Evolutionary conservation across 2,888 invertebrate species (phyloP), one percentile per base, ranked within the genome.

Genomic region (Ichneumon xanthorius): DNA sequence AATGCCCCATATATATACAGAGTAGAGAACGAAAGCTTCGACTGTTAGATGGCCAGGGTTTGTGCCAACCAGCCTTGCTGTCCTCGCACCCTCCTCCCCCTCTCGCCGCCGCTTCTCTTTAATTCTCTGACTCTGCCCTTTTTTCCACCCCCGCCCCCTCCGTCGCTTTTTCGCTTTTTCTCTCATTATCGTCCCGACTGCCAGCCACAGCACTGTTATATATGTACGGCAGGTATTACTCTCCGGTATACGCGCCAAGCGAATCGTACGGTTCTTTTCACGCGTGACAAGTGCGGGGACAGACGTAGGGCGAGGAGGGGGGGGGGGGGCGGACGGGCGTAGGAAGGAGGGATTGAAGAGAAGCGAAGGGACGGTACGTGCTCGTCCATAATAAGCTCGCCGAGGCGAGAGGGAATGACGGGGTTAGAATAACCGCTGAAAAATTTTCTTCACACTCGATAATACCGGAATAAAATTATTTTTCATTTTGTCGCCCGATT

Each of bases 181-280:
- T 79, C 82, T 82, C 82, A 82, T 85, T 85, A 81, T 81, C 80
- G 82, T 82, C 79, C 50, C 82, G 71, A 67, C 79, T 75, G 65
- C 48, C 75, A 75, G 45, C 26, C 61, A 53, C 53, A 53, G 19
- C 40, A 48, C 37, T 19, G 30, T 80, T 80, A 48, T 68, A 79
- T 22, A 53, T 33, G 26, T 68, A 61, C 61, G 58, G n/a, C 30
- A 45, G 55, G 70, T 61, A 79, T 79, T 70, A 80, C n/a, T 30
- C 76, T 50, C 61, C n/a, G 80, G 7, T 81, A 65, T 75, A 80
- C 65, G 79, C 65, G 67, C 50, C 58, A 26, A 71, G 71, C 63
- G 73, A 79, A 76, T 61, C 77, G 73, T 79, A 75, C 73, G 68
- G 68, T 71, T 79, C 75, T 65, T 85, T 82, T 85, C 71, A 76